Evolutionary conservation across 1,140 invertebrate species (phyloP), one percentile per base, ranked within the genome.

Genomic region (Neodiprion virginianus): DNA sequence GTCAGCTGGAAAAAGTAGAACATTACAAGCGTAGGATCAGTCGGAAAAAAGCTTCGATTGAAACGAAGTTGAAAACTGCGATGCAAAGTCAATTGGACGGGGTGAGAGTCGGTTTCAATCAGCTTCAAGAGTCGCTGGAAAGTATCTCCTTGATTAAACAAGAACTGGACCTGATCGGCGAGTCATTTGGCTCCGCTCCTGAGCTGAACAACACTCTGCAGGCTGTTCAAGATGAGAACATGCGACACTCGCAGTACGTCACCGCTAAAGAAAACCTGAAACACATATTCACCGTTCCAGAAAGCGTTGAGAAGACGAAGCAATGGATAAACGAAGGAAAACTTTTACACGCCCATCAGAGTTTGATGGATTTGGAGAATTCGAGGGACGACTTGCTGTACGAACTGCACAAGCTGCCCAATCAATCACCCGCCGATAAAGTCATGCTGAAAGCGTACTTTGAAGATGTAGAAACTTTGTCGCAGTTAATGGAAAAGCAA

Each of bases 81-180:
- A 97, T 99, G 90, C 98, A 99, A 88, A 97, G 96, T 81, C 98
- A 99, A 88, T 87, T 99, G 61, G 98, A 99, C 89, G 98, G 97
- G 0, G 98, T 99, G 0, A 92, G 95, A 80, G 95, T 96, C 11
- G 98, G 98, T 0, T 91, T 99, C n/a, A 94, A 95, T 82, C 96
- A 99, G 84, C 88, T 99, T 14, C 92, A 96, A 79, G 91, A 92
- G 48, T 95, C 96, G 66, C 88, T 97, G 28, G 91, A 94, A 81
- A 96, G 97, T 89, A 94, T 99, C 8, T 86, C 90, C 72, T 89
- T 92, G 53, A 92, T 95, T 49, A 94, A 96, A 82, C 88, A 95
- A 87, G 94, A 88, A 49, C 67, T 88, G 3, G 79, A 84, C 21
- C 70, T 80, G 0, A 85, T 88, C n/a, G 77, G 75, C 67, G 87